Conservation (phyloP, 2,888 invertebrate genomes). For the Caenorhabditis zanzibari region DNA sequence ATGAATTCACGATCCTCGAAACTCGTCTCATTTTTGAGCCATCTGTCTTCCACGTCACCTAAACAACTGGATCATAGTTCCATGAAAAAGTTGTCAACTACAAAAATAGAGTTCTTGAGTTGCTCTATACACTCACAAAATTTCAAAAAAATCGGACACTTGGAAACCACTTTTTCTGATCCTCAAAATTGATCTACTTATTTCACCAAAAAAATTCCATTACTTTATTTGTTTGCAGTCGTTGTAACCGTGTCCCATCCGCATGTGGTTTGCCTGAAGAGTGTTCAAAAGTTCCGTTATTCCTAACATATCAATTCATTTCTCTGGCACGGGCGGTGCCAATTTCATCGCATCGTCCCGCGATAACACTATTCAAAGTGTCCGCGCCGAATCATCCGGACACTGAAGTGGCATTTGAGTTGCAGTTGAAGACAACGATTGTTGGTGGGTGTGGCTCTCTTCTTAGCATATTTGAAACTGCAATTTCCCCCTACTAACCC, state of each 20-base stretch:
- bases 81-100: too few relatives aligned
- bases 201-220: too few relatives aligned
- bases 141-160: too few relatives aligned
- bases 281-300: conserved; percentile 87
- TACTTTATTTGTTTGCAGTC: too few relatives aligned
- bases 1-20: too few relatives aligned
- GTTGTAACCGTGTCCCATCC: conserved; percentile 85
- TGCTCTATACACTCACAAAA: too few relatives aligned
- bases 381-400: conserved; percentile 82
- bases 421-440: conserved; percentile 83
- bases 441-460: conserved; percentile 65
- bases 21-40: too few relatives aligned
- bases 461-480: neutral
- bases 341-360: conserved; percentile 87
- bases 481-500: neutral
- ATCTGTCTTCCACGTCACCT: too few relatives aligned
- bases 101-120: too few relatives aligned
- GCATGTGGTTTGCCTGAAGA: conserved; percentile 86
- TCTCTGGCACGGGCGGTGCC: conserved; percentile 90
- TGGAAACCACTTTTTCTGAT: too few relatives aligned
- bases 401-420: conserved; percentile 84
- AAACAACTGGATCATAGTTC: too few relatives aligned
- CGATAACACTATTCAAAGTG: conserved; percentile 90
- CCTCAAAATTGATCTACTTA: conserved; percentile 15
- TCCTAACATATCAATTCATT: conserved; percentile 94